Conservation (phyloP, 2,888 invertebrate genomes). For the Coleophora flavipennella region DNA sequence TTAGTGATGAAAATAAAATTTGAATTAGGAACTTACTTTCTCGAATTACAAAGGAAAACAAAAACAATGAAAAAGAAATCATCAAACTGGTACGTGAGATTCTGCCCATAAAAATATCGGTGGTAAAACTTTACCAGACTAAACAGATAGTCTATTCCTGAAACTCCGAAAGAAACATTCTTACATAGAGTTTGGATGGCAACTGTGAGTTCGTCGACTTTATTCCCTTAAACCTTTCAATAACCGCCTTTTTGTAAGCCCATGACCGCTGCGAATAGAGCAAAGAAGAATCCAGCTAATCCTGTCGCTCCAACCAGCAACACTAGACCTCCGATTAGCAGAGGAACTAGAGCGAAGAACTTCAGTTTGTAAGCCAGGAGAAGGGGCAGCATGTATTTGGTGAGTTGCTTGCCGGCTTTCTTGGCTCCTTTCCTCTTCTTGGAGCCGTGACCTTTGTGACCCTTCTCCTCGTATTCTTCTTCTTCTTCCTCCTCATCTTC, state of each 20-base stretch:
- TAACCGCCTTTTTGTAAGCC: conserved; percentile 75
- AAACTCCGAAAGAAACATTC: conserved; percentile 22
- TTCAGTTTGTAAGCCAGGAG: conserved; percentile 88
- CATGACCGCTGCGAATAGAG: conserved; percentile 87
- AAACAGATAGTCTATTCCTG: not conserved
- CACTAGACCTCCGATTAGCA: conserved; percentile 80
- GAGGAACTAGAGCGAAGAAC: conserved; percentile 83
- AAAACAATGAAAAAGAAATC: not conserved
- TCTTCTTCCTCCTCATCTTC: conserved; percentile 42
- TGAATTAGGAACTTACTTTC: not conserved
- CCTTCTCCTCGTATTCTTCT: conserved; percentile 34
- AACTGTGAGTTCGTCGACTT: conserved; percentile 50
- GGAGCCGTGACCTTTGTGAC: conserved; percentile 22
- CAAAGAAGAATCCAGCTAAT: conserved; percentile 90
- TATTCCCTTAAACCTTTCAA: conserved; percentile 24
- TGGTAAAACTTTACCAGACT: conserved; percentile 7
- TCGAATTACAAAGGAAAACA: not conserved
- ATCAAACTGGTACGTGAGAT: conserved; percentile 1
- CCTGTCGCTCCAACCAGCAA: conserved; percentile 84
- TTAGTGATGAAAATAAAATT: not conserved
- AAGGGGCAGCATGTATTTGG: conserved; percentile 81
- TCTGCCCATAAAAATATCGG: conserved; percentile 11
- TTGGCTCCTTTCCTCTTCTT: conserved; percentile 51
- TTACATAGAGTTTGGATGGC: conserved; percentile 41
- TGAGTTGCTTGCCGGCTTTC: conserved; percentile 73